Evolutionary conservation across 2,888 invertebrate genomes (phyloP).

Genomic region (Blastobasis lacticolella): DNA sequence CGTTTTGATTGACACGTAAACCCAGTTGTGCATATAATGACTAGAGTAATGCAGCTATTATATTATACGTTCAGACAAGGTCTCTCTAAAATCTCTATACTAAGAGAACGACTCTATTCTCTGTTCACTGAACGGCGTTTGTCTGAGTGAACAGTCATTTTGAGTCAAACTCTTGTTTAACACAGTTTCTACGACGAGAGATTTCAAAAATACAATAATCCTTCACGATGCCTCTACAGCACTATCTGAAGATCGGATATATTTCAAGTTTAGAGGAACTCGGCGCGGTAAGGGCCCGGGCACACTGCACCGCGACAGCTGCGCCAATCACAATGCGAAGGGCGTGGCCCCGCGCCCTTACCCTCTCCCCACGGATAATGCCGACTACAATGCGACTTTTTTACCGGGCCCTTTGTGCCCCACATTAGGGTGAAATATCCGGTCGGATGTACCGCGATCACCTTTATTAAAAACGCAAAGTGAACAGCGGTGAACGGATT

Average conservation of each 20-base stretch:
- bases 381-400: constrained; percentile 68
- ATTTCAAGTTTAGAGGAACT: constrained; percentile 7
- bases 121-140: too few relatives aligned
- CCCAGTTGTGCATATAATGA: too few relatives aligned
- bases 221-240: neutral
- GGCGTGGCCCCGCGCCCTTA: constrained; percentile 54
- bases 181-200: neutral
- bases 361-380: constrained; percentile 45
- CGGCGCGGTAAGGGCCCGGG: constrained; percentile 31
- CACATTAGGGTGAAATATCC: constrained; percentile 70
- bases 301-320: constrained; percentile 59
- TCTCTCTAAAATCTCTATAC: too few relatives aligned
- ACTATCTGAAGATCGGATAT: constrained; percentile 1
- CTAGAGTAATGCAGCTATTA: too few relatives aligned
- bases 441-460: constrained; percentile 68
- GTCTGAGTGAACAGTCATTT: too few relatives aligned
- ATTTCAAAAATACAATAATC: neutral
- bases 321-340: constrained; percentile 71
- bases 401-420: constrained; percentile 62
- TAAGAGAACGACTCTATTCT: too few relatives aligned
- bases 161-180: neutral
- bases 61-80: too few relatives aligned
- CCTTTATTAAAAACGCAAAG: constrained; percentile 57
- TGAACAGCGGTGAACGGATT: constrained; percentile 60
- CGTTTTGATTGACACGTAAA: too few relatives aligned